Evolutionary conservation across 2,888 invertebrate genomes (phyloP).

Genomic region (Ichneumon xanthorius): DNA sequence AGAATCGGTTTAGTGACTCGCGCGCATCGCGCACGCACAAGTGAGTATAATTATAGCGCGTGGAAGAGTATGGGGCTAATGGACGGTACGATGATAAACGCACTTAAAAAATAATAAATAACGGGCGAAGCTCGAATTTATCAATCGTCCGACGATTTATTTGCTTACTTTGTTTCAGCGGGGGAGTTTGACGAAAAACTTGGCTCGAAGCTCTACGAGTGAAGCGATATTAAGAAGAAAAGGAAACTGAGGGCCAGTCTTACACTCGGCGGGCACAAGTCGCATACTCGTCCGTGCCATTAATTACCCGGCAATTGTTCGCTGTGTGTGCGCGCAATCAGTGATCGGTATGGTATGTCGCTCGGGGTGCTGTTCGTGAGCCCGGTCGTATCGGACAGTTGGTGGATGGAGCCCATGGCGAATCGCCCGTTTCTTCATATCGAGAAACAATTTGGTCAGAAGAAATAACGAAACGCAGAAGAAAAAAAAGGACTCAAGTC

Average conservation of each 20-base stretch:
- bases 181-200: neutral
- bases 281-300: slow-evolving; percentile 7
- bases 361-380: slow-evolving; percentile 45
- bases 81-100: slow-evolving; percentile 34
- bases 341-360: slow-evolving; percentile 62
- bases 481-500: slow-evolving; percentile 2
- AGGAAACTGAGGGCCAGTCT: neutral
- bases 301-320: slow-evolving; percentile 50
- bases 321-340: slow-evolving; percentile 49
- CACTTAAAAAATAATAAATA: slow-evolving; percentile 22
- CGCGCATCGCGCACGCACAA: neutral
- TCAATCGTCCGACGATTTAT: slow-evolving; percentile 28
- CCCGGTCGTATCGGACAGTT: slow-evolving; percentile 53
- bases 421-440: slow-evolving; percentile 50
- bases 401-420: slow-evolving; percentile 62
- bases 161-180: slow-evolving; percentile 6
- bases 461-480: slow-evolving; percentile 3
- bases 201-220: neutral
- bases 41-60: slow-evolving; percentile 22
- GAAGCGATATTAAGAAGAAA: neutral
- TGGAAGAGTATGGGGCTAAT: slow-evolving; percentile 2
- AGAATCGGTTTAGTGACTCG: slow-evolving; percentile 16
- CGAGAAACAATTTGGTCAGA: slow-evolving; percentile 28
- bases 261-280: neutral
- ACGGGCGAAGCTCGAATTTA: neutral